Evolutionary conservation across 2,113 vertebrate genomes (phyloP), one percentile per base, ranked within the genome.

Genomic region (Hydrochoerus hydrochaeris): DNA sequence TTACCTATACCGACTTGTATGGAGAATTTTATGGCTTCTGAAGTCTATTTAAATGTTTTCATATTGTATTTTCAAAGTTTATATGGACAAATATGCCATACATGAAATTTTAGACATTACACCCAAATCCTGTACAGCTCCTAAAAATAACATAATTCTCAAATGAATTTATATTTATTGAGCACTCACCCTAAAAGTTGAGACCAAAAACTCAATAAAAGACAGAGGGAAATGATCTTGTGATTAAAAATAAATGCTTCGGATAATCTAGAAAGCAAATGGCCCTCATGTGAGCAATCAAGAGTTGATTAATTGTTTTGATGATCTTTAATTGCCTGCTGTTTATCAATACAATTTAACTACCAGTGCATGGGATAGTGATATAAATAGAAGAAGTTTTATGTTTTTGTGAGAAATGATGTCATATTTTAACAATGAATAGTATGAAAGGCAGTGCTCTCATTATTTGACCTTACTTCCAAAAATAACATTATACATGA

Each of bases 331-430:
- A 95, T 96, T 96, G 88, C 88, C 78, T 96, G 65, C 85, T 96
- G 65, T 96, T 96, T 96, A 94, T 95, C 95, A 95, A 95, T 96
- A 91, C 94, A 92, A 97, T 97, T 94, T 96, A 95, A 94, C 82
- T 94, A 54, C 60, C 32, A 58, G 38, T 60, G 26, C 60, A 78
- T 65, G 80, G 1, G 14, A 83, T 95, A 52, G 41, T 69, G 60
- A 30, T 97, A 94, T 94, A 95, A 96, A 96, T 94, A 97, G 77
- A 77, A 30, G 30, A 92, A 91, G 54, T 30, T 30, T 35, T 85
- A 67, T 75, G 87, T 77, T 89, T 95, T 92, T 85, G 67, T 90
- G n/a, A 90, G 75, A 81, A 93, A 90, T 85, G 7, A 30, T 93
- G 57, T 77, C 84, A 93, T 49, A 11, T 78, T 94, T 94, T 95